phyloP scores from a whole-genome alignment of 2,888 invertebrate genomes.

The Pyrocoelia pectoralis region DNA sequence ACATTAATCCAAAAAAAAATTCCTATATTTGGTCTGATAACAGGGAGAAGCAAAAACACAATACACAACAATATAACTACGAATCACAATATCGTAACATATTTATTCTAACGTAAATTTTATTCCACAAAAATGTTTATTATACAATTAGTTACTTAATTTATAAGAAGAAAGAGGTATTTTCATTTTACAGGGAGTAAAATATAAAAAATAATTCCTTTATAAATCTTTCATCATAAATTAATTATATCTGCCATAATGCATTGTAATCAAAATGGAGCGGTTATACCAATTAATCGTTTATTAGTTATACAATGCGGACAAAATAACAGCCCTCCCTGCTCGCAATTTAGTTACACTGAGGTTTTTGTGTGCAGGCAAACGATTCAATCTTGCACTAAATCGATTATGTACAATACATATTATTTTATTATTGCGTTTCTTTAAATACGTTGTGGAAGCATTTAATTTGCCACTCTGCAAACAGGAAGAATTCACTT shows the following conservation, averaged over 20 bases:
- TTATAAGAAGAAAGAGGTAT: too few species aligned
- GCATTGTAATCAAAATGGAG: constrained; percentile 50
- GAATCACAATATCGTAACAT: too few species aligned
- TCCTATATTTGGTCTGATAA: too few species aligned
- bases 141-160: too few species aligned
- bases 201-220: too few species aligned
- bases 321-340: constrained; percentile 35
- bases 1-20: too few species aligned
- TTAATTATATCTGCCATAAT: constrained; percentile 45
- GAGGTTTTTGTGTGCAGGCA: constrained; percentile 29
- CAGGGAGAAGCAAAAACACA: too few species aligned
- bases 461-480: constrained; percentile 6
- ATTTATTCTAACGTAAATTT: too few species aligned
- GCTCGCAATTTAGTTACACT: constrained; percentile 35
- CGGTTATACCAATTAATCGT: constrained; percentile 55
- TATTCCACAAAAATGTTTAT: too few species aligned
- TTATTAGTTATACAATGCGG: constrained; percentile 42
- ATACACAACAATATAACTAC: too few species aligned
- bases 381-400: background rate
- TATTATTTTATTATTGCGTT: background rate
- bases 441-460: background rate
- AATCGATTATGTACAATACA: constrained; percentile 8
- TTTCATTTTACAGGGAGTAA: too few species aligned
- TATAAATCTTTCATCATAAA: constrained; percentile 44
- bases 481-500: constrained; percentile 20